These are phyloP conservation scores for Drosophila histrio DNA, from an alignment of 2,888 invertebrate genomes.

Conservation along the genomic window DNA sequence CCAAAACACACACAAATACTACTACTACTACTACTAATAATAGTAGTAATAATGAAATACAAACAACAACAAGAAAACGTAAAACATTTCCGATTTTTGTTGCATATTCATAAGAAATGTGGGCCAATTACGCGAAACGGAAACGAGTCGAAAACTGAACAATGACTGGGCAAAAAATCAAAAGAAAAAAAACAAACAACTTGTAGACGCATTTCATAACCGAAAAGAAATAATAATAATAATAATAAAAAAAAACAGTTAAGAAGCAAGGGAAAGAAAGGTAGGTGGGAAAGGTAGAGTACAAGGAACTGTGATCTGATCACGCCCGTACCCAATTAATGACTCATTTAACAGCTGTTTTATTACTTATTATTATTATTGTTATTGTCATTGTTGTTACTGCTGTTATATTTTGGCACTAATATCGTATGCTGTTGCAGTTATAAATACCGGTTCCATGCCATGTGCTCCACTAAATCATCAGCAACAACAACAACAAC, in stretches of 20 bases:
- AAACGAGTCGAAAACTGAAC: constrained; percentile 33
- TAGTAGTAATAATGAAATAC: constrained; percentile 37
- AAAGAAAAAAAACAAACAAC: constrained; percentile 39
- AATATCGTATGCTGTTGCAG: constrained; percentile 60
- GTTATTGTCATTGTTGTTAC: constrained; percentile 9
- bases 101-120: constrained; percentile 62
- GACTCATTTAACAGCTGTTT: constrained; percentile 65
- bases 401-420: constrained; percentile 71
- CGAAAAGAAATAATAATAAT: constrained; percentile 41
- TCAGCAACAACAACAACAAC: constrained; percentile 13
- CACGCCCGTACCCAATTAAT: constrained; percentile 66
- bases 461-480: constrained; percentile 64
- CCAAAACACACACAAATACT: constrained; percentile 10
- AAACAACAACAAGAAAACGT: too few relatives aligned
- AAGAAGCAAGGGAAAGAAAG: constrained; percentile 47
- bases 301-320: constrained; percentile 4
- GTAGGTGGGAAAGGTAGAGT: constrained; percentile 5
- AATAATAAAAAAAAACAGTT: constrained; percentile 51
- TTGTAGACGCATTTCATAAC: constrained; percentile 72
- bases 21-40: constrained; percentile 12
- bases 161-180: constrained; percentile 22
- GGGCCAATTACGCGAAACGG: constrained; percentile 74
- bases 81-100: constrained; percentile 57
- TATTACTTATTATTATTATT: constrained; percentile 31
- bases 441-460: constrained; percentile 74